Percentiles rank a stretch among this genome's conserved stretches.
phyloP scores from a whole-genome alignment of 1,140 invertebrate species.

The Sitophilus oryzae region DNA sequence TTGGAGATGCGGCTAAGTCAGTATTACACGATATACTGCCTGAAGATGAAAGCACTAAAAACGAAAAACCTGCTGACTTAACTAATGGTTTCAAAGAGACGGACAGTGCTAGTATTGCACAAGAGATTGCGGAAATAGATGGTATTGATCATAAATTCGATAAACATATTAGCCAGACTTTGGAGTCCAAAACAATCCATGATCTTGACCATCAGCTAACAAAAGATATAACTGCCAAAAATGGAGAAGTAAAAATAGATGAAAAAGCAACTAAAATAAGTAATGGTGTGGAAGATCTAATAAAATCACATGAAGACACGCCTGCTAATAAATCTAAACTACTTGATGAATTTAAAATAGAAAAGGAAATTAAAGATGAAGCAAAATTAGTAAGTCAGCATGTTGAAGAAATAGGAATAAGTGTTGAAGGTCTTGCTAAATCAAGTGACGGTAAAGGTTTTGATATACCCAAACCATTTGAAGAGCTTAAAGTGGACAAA shows the following conservation, averaged over 20 bases:
- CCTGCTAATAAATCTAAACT: not conserved
- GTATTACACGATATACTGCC: constrained; percentile 12
- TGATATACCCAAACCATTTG: constrained; percentile 13
- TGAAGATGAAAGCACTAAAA: constrained; percentile 6
- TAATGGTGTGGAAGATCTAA: not conserved
- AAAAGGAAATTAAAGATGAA: not conserved
- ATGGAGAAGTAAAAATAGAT: not conserved
- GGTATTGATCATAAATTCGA: too few relatives aligned
- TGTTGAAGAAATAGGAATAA: constrained; percentile 13
- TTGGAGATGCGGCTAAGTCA: constrained; percentile 7
- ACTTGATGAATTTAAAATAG: not conserved
- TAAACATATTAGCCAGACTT: too few relatives aligned
- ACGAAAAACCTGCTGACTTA: too few relatives aligned
- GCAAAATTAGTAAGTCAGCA: constrained; percentile 15
- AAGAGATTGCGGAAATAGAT: too few relatives aligned
- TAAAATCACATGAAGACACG: not conserved
- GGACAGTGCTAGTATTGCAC: too few relatives aligned
- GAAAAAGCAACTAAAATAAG: not conserved
- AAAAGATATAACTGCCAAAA: too few relatives aligned
- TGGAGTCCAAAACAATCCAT: too few relatives aligned
- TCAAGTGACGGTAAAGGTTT: constrained; percentile 23
- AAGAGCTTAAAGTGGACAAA: constrained; percentile 4
- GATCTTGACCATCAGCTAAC: too few relatives aligned
- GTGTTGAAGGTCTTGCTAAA: constrained; percentile 14
- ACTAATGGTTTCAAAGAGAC: too few relatives aligned